Evolutionary conservation across 2,113 vertebrate genomes (phyloP), one percentile per base, ranked within the genome.

Genomic region (Scatophagus argus): DNA sequence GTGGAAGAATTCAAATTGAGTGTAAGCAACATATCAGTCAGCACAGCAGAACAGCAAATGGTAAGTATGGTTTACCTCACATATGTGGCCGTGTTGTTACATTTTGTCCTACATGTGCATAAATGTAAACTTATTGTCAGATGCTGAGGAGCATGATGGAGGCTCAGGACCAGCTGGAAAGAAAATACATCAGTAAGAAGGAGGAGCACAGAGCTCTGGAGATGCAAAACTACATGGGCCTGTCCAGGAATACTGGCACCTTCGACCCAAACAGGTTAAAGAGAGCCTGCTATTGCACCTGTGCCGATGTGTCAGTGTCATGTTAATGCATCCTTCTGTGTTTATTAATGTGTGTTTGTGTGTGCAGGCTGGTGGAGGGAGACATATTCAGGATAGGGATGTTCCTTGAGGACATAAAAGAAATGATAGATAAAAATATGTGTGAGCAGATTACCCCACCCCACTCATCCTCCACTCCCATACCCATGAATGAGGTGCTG

Each of bases 181-280:
- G 93, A 83, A 95, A 94, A 72, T 97, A 97, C 77, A 93, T 97
- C 89, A 91, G 90, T 68, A 95, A 91, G 39, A 96, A 94, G 85
- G 95, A 97, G 39, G 91, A 96, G 74, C 95, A 96, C 72, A 87
- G 82, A 86, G 85, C 88, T 68, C 86, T 97, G 71, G 95, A 96
- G 79, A 95, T 95, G 89, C 96, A 95, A 77, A 93, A 87, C 79
- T 92, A 93, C 82, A 92, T 91, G 87, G 93, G 94, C 36, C 74
- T 94, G 63, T 70, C 85, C 67, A 91, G 88, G 83, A 92, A 54
- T 61, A 46, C 91, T 5, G 95, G 95, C 51, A 88, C 93, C 47
- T 97, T 96, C 89, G 97, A 97, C 90, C 95, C 95, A 63, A 89
- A 96, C 89, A 98, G 96, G 97, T 98, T 77, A 88, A 61, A 60